Conservation (phyloP, 2,888 invertebrate genomes). For the Villa cingulata region DNA sequence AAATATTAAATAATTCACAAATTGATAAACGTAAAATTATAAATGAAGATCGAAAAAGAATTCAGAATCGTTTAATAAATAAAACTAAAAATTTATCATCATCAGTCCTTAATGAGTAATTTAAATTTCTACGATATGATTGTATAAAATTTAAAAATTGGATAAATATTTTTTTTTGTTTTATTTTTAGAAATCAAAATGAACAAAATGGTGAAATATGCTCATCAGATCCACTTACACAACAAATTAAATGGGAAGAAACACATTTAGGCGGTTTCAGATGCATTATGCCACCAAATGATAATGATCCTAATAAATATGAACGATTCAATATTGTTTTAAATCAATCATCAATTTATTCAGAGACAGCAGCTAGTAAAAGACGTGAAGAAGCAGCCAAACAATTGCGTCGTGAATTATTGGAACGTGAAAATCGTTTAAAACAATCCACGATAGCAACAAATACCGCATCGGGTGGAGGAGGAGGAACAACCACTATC, state of each 20-base stretch:
- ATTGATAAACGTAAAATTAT: constrained; percentile 56
- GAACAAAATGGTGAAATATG: neutral
- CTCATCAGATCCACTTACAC: neutral
- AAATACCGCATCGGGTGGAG: no score
- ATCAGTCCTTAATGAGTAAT: neutral
- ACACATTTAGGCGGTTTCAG: constrained; percentile 62
- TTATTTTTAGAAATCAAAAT: neutral
- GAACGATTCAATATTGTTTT: constrained; percentile 55
- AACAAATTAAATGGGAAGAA: constrained; percentile 59
- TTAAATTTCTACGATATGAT: no score
- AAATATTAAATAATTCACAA: constrained; percentile 60
- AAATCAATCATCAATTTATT: constrained; percentile 50
- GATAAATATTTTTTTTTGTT: neutral
- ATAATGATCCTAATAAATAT: constrained; percentile 43
- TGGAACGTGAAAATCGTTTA: constrained; percentile 11
- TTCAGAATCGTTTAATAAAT: constrained; percentile 55
- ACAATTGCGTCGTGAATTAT: constrained; percentile 48
- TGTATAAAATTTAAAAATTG: no score
- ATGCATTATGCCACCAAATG: constrained; percentile 49
- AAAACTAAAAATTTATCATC: constrained; percentile 27
- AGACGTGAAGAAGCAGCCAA: constrained; percentile 63
- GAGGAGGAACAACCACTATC: constrained; percentile 1
- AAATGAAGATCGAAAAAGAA: constrained; percentile 59
- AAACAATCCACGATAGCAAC: constrained; percentile 28
- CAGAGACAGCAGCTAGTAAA: constrained; percentile 61